These are phyloP conservation scores for Pocillopora damicornis DNA, from an alignment of 64 coral and sea anemone genomes.

Conservation along the genomic window DNA sequence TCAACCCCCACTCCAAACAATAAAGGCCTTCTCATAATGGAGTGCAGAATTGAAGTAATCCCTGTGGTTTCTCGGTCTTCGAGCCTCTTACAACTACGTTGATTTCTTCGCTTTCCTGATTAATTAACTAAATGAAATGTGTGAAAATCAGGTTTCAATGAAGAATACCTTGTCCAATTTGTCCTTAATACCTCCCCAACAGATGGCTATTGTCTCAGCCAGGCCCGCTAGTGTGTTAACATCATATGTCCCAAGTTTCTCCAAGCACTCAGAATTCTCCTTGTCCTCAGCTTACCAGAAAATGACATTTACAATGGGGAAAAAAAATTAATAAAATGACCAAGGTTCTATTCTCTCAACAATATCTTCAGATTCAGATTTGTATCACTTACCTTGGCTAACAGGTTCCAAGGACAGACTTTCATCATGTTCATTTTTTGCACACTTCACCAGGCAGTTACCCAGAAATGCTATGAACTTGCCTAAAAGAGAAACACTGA, in stretches of 20 bases:
- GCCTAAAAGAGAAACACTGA: constrained; percentile 24
- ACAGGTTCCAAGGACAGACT: not conserved
- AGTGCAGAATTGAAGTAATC: too few species aligned
- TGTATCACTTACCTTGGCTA: not conserved
- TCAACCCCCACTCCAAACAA: too few species aligned
- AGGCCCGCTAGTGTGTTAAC: constrained; percentile 43
- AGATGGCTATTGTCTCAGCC: constrained; percentile 84
- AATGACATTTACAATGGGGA: not conserved
- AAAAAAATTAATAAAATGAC: too few species aligned
- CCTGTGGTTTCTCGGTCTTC: too few species aligned
- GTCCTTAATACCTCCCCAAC: constrained; percentile 90
- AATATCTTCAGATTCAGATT: too few species aligned
- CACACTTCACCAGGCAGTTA: constrained; percentile 60
- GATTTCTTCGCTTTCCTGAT: not conserved
- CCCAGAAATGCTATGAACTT: constrained; percentile 71
- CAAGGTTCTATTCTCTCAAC: too few species aligned
- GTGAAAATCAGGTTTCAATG: not conserved
- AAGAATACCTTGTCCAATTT: constrained; percentile 67
- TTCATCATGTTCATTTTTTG: constrained; percentile 16
- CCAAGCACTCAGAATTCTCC: constrained; percentile 62
- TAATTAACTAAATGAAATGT: not conserved
- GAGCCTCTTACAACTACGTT: not conserved
- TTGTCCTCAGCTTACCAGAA: constrained; percentile 53
- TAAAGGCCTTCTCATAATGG: too few species aligned
- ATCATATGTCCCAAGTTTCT: constrained; percentile 36